phyloP scores from a whole-genome alignment of 1,140 invertebrate species.

The Pemphigus obesinymphae region DNA sequence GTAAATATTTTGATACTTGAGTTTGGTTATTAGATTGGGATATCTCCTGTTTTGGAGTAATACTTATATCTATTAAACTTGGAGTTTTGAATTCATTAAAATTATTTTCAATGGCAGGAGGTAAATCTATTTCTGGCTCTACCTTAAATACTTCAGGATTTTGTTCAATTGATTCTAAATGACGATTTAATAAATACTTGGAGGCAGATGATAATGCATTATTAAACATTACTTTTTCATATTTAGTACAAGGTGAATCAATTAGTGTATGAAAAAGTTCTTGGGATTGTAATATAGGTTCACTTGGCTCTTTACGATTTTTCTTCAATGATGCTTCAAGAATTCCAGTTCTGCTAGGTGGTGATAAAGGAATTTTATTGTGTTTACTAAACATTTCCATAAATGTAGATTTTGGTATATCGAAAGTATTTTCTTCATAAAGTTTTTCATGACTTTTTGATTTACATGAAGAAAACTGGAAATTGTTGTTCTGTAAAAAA shows the following conservation, averaged over 20 bases:
- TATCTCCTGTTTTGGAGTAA: not conserved
- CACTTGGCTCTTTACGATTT: not conserved
- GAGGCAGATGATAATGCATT: conserved; percentile 36
- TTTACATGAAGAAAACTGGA: not conserved
- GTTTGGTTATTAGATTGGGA: not conserved
- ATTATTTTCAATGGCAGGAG: not conserved
- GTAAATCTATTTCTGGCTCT: not conserved
- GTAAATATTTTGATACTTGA: not conserved
- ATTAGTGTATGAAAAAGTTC: conserved; percentile 10
- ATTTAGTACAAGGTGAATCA: conserved; percentile 35
- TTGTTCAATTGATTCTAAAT: conserved; percentile 13
- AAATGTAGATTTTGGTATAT: not conserved
- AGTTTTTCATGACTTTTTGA: conserved; percentile 34
- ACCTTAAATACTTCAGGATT: not conserved
- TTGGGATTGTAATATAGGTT: conserved; percentile 21
- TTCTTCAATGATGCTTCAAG: conserved; percentile 7
- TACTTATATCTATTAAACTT: not conserved
- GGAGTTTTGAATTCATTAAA: not conserved
- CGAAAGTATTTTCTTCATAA: not conserved
- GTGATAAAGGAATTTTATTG: conserved; percentile 21
- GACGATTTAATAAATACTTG: conserved; percentile 14
- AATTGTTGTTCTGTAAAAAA: conserved; percentile 27
- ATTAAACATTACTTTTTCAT: conserved; percentile 16
- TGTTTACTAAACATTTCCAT: not conserved
- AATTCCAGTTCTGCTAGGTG: not conserved